A percentile compares a stretch with the other conserved stretches of the same genome.
phyloP scores from a whole-genome alignment of 2,113 vertebrate genomes.

The Silurus asotus region DNA sequence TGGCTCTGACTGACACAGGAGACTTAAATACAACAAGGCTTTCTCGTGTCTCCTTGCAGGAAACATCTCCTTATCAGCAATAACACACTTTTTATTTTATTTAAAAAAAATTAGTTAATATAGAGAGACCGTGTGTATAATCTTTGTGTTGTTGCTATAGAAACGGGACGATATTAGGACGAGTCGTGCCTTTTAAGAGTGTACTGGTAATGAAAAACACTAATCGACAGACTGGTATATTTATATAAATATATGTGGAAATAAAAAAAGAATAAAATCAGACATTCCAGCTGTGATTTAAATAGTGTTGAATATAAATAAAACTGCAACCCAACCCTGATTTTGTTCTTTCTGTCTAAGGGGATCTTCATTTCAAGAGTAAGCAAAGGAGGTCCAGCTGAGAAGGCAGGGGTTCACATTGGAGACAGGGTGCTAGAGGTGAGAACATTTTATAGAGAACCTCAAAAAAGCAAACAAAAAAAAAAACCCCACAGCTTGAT shows the following conservation, averaged over 20 bases:
- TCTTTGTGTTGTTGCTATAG: neutral
- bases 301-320: neutral
- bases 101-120: no score
- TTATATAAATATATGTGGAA: neutral
- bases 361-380: slow-evolving; percentile 74
- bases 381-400: slow-evolving; percentile 69
- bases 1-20: neutral
- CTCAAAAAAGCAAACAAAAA: no score
- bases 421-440: slow-evolving; percentile 76
- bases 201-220: neutral
- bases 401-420: slow-evolving; percentile 72
- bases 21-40: no score
- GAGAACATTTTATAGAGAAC: slow-evolving; percentile 17
- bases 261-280: neutral
- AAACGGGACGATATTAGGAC: neutral
- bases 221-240: no score
- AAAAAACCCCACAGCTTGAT: neutral
- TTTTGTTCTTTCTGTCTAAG: slow-evolving; percentile 57
- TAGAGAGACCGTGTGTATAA: neutral
- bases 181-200: neutral
- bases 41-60: neutral
- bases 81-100: neutral
- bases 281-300: neutral
- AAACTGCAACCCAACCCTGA: neutral
- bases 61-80: neutral